Percentiles rank a stretch among this genome's conserved stretches.
Evolutionary conservation across 2,888 invertebrate species (phyloP).

Genomic region (Drosophila villosipedis): DNA sequence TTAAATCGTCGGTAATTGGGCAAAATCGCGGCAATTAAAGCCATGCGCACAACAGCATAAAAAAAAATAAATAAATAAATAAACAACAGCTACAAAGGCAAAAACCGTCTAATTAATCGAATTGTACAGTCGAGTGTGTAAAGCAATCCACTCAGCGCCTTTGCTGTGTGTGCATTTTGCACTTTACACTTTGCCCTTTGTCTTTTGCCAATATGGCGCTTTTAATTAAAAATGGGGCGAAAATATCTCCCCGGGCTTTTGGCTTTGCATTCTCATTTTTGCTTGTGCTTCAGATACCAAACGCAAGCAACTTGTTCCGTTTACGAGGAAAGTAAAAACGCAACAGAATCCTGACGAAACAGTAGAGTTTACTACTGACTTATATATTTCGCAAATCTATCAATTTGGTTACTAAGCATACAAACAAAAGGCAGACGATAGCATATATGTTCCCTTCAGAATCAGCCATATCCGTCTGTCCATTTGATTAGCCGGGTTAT

Average conservation of each 20-base stretch:
- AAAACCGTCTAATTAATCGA: conserved; percentile 74
- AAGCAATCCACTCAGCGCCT: conserved; percentile 33
- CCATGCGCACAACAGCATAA: conserved; percentile 4
- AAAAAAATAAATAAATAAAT: background rate
- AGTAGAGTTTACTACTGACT: background rate
- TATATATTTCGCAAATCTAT: background rate
- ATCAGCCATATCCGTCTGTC: background rate
- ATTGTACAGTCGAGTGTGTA: conserved; percentile 53
- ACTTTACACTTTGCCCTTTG: conserved; percentile 30
- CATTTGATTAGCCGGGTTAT: background rate
- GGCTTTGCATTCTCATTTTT: conserved; percentile 47
- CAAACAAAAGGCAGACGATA: background rate
- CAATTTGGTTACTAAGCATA: background rate
- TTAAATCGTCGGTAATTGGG: conserved; percentile 45
- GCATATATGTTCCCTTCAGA: background rate
- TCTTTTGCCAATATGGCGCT: conserved; percentile 55
- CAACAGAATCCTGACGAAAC: background rate
- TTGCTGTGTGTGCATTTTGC: conserved; percentile 47
- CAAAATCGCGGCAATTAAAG: conserved; percentile 26
- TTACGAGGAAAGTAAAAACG: conserved; percentile 40
- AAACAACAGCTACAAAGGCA: conserved; percentile 14
- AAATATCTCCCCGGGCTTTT: conserved; percentile 33
- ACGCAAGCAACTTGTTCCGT: conserved; percentile 28
- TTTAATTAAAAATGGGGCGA: conserved; percentile 71
- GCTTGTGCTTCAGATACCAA: conserved; percentile 26